A percentile compares a stretch with the other conserved stretches of the same genome.
Evolutionary conservation across 2,113 vertebrate species (phyloP).

Genomic region (Notiomystis cincta): DNA sequence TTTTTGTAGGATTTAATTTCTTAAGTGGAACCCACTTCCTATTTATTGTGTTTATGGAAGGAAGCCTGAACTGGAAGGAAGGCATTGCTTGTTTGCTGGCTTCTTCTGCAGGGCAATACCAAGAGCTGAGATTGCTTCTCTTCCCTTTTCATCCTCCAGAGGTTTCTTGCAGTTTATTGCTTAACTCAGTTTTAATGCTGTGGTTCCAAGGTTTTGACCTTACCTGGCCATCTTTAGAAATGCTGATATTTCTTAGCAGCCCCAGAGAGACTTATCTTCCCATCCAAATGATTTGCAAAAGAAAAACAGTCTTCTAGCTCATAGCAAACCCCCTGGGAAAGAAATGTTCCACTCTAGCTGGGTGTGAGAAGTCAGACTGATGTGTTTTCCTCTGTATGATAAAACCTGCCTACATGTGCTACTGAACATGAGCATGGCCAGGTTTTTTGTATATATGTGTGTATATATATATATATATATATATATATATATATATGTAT

Average conservation of each 20-base stretch:
- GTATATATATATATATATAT: too few relatives aligned
- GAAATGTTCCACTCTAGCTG: neutral
- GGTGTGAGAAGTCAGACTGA: neutral
- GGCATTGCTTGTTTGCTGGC: neutral
- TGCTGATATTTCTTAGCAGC: neutral
- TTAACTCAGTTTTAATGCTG: neutral
- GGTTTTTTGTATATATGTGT: too few relatives aligned
- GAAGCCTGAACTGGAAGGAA: neutral
- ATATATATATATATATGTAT: too few relatives aligned
- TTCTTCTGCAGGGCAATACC: neutral
- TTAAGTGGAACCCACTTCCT: neutral
- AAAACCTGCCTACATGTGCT: neutral
- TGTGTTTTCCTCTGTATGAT: neutral
- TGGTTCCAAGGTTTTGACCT: neutral
- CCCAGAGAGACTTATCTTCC: neutral
- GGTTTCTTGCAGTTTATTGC: neutral
- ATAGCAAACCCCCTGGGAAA: neutral
- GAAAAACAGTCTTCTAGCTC: neutral
- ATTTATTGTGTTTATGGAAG: neutral
- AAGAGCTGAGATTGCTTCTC: neutral
- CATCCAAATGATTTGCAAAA: neutral
- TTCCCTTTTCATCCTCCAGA: neutral
- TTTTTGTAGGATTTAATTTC: neutral
- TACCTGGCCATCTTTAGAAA: neutral
- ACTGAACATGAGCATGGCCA: rapidly evolving